phyloP scores from a whole-genome alignment of 2,797 vertebrate species.

The Nyctalus aviator region DNA sequence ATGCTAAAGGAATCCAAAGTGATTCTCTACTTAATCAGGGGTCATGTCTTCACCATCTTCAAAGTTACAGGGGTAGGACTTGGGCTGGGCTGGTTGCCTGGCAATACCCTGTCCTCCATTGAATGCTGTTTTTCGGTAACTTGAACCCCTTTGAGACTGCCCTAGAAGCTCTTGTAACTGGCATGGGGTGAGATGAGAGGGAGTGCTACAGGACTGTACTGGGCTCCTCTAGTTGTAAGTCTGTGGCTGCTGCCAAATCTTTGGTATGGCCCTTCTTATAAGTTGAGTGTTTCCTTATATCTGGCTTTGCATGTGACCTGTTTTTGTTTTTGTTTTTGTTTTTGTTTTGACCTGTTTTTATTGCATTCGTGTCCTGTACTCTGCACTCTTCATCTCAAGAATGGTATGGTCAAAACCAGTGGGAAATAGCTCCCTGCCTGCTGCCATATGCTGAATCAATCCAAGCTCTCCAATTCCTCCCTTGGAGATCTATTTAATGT shows the following conservation, averaged over 20 bases:
- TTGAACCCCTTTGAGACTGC: conserved; percentile 69
- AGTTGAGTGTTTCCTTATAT: background rate
- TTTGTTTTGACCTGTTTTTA: background rate
- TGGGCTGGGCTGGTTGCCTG: conserved; percentile 59
- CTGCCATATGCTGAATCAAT: conserved; percentile 63
- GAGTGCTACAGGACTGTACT: background rate
- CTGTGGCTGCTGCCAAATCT: conserved; percentile 1
- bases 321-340: no score
- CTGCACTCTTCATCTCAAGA: conserved; percentile 39
- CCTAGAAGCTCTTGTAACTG: conserved; percentile 52
- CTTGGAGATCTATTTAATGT: conserved; percentile 69
- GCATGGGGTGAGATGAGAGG: conserved; percentile 1
- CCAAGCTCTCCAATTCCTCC: conserved; percentile 40
- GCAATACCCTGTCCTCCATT: conserved; percentile 41
- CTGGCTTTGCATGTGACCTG: conserved; percentile 9
- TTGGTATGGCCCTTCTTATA: background rate
- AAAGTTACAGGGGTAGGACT: conserved; percentile 53
- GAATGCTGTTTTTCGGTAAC: conserved; percentile 64
- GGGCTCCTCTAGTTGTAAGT: conserved; percentile 28
- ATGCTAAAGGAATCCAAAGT: conserved; percentile 33
- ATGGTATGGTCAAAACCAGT: conserved; percentile 41
- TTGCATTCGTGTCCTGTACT: background rate
- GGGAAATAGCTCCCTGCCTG: conserved; percentile 61
- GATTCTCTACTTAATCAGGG: conserved; percentile 17
- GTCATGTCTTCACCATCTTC: conserved; percentile 51